Evolutionary conservation across 1,140 invertebrate genomes (phyloP).

Genomic region (Apis laboriosa): DNA sequence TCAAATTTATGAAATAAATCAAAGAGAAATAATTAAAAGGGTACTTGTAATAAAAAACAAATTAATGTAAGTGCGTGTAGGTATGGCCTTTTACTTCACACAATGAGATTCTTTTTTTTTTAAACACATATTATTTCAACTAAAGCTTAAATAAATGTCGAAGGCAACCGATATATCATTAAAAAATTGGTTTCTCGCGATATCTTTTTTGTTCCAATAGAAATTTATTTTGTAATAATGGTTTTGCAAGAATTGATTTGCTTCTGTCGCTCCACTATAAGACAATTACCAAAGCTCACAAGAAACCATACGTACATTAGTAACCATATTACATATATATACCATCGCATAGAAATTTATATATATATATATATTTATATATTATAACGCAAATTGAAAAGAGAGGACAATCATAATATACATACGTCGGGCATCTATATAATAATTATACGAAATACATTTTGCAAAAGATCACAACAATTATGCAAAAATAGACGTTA

Average conservation of each 20-base stretch:
- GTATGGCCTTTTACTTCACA: conserved; percentile 63
- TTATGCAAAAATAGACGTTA: conserved; percentile 76
- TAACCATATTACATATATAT: conserved; percentile 59
- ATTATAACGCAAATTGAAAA: conserved; percentile 68
- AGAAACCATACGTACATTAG: conserved; percentile 69
- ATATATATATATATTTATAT: conserved; percentile 65
- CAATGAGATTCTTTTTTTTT: conserved; percentile 52
- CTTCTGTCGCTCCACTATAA: conserved; percentile 39
- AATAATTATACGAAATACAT: conserved; percentile 72
- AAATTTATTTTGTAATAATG: conserved; percentile 47
- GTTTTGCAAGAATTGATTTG: conserved; percentile 8
- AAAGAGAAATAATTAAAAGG: neutral
- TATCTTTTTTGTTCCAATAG: conserved; percentile 8
- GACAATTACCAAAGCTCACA: conserved; percentile 62
- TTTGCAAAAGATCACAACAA: conserved; percentile 75
- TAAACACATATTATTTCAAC: conserved; percentile 48
- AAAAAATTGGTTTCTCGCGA: conserved; percentile 45
- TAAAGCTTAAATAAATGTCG: conserved; percentile 44
- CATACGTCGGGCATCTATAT: conserved; percentile 63
- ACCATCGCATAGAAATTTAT: neutral
- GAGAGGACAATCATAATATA: conserved; percentile 68
- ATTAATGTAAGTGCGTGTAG: conserved; percentile 51
- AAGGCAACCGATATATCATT: conserved; percentile 51
- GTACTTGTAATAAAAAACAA: conserved; percentile 26
- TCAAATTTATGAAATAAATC: neutral